A percentile compares a stretch with the other conserved stretches of the same genome.
These are phyloP conservation scores for Hedychridium roseum DNA, from an alignment of 2,888 invertebrate species.

Conservation along the genomic window DNA sequence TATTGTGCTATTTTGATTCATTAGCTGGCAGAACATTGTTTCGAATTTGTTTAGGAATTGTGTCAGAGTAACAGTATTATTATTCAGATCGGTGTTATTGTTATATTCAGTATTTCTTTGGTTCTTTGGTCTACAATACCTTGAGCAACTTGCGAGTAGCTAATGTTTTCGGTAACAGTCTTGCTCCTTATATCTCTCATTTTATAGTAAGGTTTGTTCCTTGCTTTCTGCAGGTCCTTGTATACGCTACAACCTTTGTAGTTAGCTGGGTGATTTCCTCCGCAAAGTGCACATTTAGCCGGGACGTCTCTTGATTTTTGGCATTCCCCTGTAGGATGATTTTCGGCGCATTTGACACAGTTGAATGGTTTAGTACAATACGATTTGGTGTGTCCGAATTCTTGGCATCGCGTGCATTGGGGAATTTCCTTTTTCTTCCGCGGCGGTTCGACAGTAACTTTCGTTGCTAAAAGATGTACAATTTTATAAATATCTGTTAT, in stretches of 20 bases:
- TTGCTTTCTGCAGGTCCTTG: constrained; percentile 22
- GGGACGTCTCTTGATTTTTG: constrained; percentile 27
- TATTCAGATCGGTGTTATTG: not conserved
- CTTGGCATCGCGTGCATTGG: constrained; percentile 31
- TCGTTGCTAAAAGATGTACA: too few relatives aligned
- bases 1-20: not conserved
- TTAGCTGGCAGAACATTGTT: not conserved
- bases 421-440: constrained; percentile 19
- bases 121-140: not conserved
- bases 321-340: constrained; percentile 23
- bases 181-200: not conserved
- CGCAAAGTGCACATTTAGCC: constrained; percentile 30
- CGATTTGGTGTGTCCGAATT: constrained; percentile 30
- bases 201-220: constrained; percentile 4
- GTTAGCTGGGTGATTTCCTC: constrained; percentile 35
- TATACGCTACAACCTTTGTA: constrained; percentile 36
- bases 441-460: constrained; percentile 30
- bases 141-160: not conserved
- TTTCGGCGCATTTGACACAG: constrained; percentile 30
- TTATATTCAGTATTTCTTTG: constrained; percentile 1
- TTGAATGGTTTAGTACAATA: constrained; percentile 23
- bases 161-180: not conserved
- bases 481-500: too few relatives aligned
- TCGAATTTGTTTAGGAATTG: not conserved
- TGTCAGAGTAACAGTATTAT: not conserved